Percentiles rank a stretch among this genome's conserved stretches.
phyloP scores from a whole-genome alignment of 2,113 vertebrate species.

The Erythrocercus mccallii region DNA sequence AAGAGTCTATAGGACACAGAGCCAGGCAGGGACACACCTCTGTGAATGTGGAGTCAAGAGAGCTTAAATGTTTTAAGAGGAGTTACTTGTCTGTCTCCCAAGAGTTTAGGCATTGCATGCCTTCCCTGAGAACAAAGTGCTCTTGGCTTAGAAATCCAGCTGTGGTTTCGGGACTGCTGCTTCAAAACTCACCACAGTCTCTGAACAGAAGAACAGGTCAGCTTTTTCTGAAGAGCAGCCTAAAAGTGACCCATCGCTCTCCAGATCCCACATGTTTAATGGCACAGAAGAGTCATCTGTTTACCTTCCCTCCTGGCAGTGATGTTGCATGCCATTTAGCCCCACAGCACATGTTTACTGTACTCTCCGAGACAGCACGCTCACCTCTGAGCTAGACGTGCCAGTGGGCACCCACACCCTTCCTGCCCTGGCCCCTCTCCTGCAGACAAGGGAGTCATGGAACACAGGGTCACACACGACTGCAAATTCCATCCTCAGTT shows the following conservation, averaged over 20 bases:
- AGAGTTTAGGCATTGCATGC: not conserved
- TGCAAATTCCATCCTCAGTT: not conserved
- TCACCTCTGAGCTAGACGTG: not conserved
- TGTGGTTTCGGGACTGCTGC: not conserved
- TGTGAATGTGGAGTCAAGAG: not conserved
- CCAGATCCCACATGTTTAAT: not conserved
- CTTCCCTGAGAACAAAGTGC: not conserved
- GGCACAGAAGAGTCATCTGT: constrained; percentile 8
- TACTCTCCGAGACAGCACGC: not conserved
- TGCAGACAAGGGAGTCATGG: fast-evolving
- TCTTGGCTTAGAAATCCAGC: not conserved
- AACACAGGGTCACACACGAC: not conserved
- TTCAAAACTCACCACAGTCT: not conserved
- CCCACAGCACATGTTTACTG: not conserved
- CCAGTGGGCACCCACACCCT: not conserved
- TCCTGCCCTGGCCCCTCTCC: not conserved
- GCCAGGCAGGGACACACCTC: not conserved
- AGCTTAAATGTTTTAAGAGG: not conserved
- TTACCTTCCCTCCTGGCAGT: constrained; percentile 1
- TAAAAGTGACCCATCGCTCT: not conserved
- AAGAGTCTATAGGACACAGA: not conserved
- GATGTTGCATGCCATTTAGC: not conserved
- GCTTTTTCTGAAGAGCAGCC: not conserved
- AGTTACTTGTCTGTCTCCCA: not conserved
- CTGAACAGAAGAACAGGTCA: not conserved